A percentile compares a stretch with the other conserved stretches of the same genome.
Evolutionary conservation across 2,888 invertebrate species (phyloP).

Genomic region (Habrosyne pyritoides): DNA sequence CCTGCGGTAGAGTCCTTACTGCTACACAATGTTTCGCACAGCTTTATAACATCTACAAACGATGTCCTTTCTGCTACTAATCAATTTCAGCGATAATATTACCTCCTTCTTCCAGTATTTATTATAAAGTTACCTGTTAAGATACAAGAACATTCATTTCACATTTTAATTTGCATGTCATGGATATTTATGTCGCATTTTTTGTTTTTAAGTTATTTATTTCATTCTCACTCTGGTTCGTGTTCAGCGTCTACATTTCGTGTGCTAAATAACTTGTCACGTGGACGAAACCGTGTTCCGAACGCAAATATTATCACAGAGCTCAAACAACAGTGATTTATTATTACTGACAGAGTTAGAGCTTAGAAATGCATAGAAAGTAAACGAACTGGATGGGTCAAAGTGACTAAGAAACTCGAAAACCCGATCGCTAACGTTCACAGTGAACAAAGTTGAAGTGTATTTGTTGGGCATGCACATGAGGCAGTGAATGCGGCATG

Average conservation of each 20-base stretch:
- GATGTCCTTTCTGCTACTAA: background rate
- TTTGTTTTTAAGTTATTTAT: too few relatives aligned
- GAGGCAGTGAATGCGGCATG: conserved; percentile 17
- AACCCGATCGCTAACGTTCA: background rate
- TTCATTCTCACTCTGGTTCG: too few relatives aligned
- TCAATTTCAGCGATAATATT: background rate
- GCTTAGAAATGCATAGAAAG: background rate
- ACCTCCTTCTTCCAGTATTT: background rate
- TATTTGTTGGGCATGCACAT: background rate
- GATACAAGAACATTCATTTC: too few relatives aligned
- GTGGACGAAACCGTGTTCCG: too few relatives aligned
- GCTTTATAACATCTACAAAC: background rate
- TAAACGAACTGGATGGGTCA: background rate
- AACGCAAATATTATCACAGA: too few relatives aligned
- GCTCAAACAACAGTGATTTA: too few relatives aligned
- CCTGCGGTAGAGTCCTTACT: background rate
- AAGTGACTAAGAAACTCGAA: background rate
- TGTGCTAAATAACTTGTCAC: too few relatives aligned
- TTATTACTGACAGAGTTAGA: too few relatives aligned
- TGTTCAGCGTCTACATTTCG: too few relatives aligned
- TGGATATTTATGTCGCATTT: background rate
- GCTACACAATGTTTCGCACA: background rate
- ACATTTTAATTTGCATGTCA: too few relatives aligned
- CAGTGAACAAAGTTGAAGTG: background rate
- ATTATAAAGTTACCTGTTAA: background rate